Percentiles rank a stretch among this genome's conserved stretches.
Conservation (phyloP, 2,888 invertebrate genomes). For the Chorisops tibialis region DNA sequence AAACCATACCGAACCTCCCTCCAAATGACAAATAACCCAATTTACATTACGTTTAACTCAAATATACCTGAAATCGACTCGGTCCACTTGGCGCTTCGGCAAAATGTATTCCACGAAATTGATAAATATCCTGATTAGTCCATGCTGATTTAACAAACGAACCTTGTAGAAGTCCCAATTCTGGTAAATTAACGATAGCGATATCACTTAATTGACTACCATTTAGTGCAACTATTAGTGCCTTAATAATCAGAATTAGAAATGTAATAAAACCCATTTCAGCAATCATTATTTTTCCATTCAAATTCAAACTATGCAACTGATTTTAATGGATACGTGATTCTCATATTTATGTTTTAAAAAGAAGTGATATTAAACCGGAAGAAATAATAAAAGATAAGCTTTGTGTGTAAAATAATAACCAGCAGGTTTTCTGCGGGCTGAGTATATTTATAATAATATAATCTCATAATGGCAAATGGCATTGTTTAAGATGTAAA, state of each 20-base stretch:
- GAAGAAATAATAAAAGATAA: too few relatives aligned
- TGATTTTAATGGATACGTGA: too few relatives aligned
- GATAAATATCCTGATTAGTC: constrained; percentile 44
- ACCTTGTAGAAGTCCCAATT: constrained; percentile 43
- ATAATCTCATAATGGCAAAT: too few relatives aligned
- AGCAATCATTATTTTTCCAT: constrained; percentile 17
- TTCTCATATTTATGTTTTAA: too few relatives aligned
- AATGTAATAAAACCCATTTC: constrained; percentile 18
- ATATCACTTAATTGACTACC: constrained; percentile 23
- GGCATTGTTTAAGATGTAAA: too few relatives aligned
- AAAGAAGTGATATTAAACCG: too few relatives aligned
- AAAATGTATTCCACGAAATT: constrained; percentile 48
- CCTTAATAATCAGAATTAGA: constrained; percentile 1
- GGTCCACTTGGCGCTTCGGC: constrained; percentile 45
- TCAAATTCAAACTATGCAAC: too few relatives aligned
- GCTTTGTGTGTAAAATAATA: too few relatives aligned
- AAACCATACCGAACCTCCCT: constrained; percentile 50
- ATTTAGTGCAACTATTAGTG: constrained; percentile 17
- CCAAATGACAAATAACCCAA: too few relatives aligned
- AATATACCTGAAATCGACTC: constrained; percentile 43
- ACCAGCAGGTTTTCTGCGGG: too few relatives aligned
- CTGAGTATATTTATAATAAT: too few relatives aligned
- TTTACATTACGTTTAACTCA: too few relatives aligned
- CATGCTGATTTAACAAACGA: constrained; percentile 41
- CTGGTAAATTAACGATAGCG: constrained; percentile 36